Base-by-base conservation (phyloP, 2,113 vertebrate genomes). In the Burhinus oedicnemus region DNA sequence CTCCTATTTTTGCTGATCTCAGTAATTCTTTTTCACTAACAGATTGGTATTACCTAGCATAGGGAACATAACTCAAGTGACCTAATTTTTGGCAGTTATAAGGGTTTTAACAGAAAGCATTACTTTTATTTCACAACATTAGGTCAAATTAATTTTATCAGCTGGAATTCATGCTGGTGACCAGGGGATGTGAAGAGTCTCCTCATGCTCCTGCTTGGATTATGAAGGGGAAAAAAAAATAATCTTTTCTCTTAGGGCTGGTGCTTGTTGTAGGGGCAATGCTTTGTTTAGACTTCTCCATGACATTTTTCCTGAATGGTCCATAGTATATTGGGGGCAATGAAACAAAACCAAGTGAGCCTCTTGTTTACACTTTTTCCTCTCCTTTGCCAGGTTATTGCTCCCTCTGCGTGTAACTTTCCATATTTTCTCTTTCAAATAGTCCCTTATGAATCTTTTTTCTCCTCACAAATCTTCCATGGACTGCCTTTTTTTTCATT, bases 51-150 rank as follows among this genome's bases (percentile, higher is more conserved):
- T 76, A 77, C 26, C 40, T 47, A 30, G 16, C 16, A 6, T 25
- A 52, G 45, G 34, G 21, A 84, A 75, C 25, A 13, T 93, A 94
- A 89, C 42, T 91, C 72, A 89, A 81, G 64, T 78, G 81, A 72
- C 84, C 49, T 70, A 91, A 93, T 89, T 94, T 92, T 95, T 89
- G 69, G 72, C 17, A 14, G 68, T 54, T 93, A 52, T 22, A 87
- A 94, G 42, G 30, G 11, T 42, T 81, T 32, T 78, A 78, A 81
- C 38, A 81, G 72, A 84, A 91, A 78, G 27, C 65, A 91, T 83
- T 93, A 81, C 34, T 72, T 89, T 81, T 81, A 93, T 89, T 94
- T 94, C 92, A 75, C 64, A 42, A 57, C 51, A 75, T 94, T 91
- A 89, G 34, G 51, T 91, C 60, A 89, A 89, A 91, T 87, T 81